phyloP scores from a whole-genome alignment of 35 echinoderm and acorn worm species.

The Diadema setosum region DNA sequence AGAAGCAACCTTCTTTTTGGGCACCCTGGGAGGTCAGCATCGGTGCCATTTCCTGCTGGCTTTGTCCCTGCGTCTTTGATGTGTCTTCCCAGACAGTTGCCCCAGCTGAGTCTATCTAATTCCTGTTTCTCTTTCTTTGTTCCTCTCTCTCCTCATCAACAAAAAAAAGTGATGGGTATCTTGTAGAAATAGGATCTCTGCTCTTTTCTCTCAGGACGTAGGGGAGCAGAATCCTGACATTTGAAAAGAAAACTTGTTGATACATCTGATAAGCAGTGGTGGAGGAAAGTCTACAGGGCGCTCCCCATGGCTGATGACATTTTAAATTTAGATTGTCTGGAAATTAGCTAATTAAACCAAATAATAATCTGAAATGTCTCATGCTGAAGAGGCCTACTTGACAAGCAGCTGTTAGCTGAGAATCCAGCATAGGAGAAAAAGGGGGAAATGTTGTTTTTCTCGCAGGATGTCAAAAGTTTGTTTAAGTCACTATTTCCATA shows the following conservation, averaged over 20 bases:
- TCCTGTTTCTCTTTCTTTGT: no score
- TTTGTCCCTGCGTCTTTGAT: neutral
- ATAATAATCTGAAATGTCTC: neutral
- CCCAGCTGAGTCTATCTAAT: no score
- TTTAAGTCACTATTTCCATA: no score
- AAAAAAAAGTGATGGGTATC: no score
- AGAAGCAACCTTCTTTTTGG: no score
- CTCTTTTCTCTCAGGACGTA: neutral
- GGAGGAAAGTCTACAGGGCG: neutral
- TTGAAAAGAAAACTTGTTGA: slow-evolving; percentile 1
- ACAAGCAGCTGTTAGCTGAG: no score
- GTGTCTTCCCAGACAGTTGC: neutral
- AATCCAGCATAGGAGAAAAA: no score
- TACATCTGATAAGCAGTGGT: neutral
- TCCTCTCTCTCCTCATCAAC: no score
- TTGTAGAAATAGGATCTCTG: neutral
- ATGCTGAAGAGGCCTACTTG: neutral
- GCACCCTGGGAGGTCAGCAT: neutral
- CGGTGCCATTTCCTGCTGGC: neutral
- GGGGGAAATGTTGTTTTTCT: no score
- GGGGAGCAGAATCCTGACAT: neutral
- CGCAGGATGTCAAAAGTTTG: no score
- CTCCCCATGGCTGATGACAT: neutral
- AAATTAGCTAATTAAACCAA: neutral
- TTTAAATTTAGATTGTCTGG: slow-evolving; percentile 7